These are phyloP conservation scores for Crotalus helleri DNA, from an alignment of 2,113 vertebrate species.

Conservation along the genomic window DNA sequence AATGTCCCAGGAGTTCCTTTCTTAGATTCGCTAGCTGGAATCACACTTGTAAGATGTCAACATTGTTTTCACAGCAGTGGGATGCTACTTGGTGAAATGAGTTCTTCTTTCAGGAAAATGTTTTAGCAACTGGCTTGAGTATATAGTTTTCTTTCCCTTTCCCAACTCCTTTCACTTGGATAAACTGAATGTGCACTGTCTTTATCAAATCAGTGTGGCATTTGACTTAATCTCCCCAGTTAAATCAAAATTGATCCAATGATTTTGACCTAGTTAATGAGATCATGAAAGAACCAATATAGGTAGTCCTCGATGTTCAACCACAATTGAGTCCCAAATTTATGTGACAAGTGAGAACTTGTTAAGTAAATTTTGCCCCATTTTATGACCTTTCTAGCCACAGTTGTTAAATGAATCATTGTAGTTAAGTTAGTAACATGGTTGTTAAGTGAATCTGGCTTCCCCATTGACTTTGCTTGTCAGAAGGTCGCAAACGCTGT, in stretches of 20 bases:
- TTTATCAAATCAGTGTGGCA: slow-evolving; percentile 28
- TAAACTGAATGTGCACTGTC: background rate
- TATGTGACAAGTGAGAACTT: background rate
- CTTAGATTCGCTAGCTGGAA: no score
- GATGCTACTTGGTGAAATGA: slow-evolving; percentile 44
- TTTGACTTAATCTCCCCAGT: background rate
- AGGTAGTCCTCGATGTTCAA: background rate
- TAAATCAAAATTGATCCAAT: slow-evolving; percentile 42
- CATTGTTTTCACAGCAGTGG: slow-evolving; percentile 44
- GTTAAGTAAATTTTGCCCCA: background rate
- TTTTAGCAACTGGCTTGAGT: slow-evolving; percentile 3
- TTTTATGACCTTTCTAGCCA: background rate
- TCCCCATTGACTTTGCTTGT: background rate
- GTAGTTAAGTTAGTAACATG: background rate
- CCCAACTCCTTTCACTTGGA: background rate
- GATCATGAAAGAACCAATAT: slow-evolving; percentile 36
- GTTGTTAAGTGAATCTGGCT: background rate
- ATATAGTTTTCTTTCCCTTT: background rate
- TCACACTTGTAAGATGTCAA: slow-evolving; percentile 44
- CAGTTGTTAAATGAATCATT: background rate
- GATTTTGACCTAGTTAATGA: slow-evolving; percentile 18
- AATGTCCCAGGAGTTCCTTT: no score
- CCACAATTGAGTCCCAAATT: background rate
- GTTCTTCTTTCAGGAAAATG: slow-evolving; percentile 24
- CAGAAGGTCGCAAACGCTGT: background rate